These are phyloP conservation scores for Crotalus helleri DNA, from an alignment of 2,113 vertebrate species.

Conservation along the genomic window DNA sequence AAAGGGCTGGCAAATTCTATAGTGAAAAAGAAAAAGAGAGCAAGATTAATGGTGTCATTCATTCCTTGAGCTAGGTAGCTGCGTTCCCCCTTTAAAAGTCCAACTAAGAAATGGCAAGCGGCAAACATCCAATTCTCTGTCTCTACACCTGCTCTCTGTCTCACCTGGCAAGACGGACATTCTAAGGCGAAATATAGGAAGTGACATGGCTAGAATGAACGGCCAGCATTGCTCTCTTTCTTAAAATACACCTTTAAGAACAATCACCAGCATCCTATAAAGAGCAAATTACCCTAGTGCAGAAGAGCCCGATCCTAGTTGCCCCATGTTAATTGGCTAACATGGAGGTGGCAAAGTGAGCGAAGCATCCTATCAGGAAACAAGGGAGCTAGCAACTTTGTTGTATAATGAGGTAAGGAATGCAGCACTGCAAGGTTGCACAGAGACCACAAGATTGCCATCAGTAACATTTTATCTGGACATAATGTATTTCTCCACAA, in stretches of 20 bases:
- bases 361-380: background rate
- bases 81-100: background rate
- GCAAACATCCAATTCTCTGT: background rate
- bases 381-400: background rate
- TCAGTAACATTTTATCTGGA: background rate
- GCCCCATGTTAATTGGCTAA: background rate
- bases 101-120: background rate
- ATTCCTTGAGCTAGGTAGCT: background rate
- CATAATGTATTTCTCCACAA: background rate
- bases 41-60: background rate
- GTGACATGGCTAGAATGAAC: background rate
- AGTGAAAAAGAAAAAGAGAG: background rate
- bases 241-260: background rate
- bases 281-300: background rate
- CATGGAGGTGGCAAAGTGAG: background rate
- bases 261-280: background rate
- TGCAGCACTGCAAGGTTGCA: background rate
- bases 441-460: background rate
- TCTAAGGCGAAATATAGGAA: background rate
- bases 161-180: background rate
- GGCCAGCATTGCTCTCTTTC: background rate
- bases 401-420: background rate
- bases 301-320: background rate
- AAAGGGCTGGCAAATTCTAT: background rate
- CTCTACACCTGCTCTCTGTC: background rate